Evolutionary conservation across 2,797 vertebrate species (phyloP), one percentile per base, ranked within the genome.

Genomic region (Amazona ochrocephala): DNA sequence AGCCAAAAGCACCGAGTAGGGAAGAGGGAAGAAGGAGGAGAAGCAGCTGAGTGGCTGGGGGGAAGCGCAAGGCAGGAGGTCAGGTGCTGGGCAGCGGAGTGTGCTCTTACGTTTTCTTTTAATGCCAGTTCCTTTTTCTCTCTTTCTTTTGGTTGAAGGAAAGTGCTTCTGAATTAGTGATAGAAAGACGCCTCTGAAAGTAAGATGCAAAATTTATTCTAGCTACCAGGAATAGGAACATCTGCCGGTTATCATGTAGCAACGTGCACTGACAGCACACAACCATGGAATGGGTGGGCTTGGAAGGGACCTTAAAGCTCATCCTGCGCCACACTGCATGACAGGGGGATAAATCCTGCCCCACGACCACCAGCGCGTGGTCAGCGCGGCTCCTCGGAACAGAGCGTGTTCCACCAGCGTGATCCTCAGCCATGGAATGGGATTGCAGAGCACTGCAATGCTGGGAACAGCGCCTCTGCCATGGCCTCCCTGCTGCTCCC

Each of bases 111-210:
- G 98, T 98, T 99, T 99, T 95, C 99, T 98, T 94, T 99, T 99
- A 96, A 96, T 98, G 81, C 98, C 98, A 2, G 98, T 97, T 85
- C 97, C 98, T 96, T 99, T 99, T 94, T 99, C 99, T 95, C 98
- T 97, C 95, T 98, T 98, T 97, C 99, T 98, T 97, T 99, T 99
- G 97, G 98, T 99, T 81, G 99, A 99, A 53, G 99, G 99, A 97
- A 99, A 99, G 97, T 99, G 99, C 97, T 99, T 99, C 85, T 98
- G 97, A 95, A 99, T 99, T 65, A 99, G 98, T 47, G 99, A 99
- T 96, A 99, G 98, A 97, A 99, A 99, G 82, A 99, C 99, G 90
- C 99, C 99, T 98, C 99, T 99, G 96, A 95, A 93, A 97, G 95
- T 87, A 94, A 97, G 95, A 97, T 76, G 91, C 84, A 93, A 86